Evolutionary conservation across 92 coral and sea anemone genomes (phyloP).

Genomic region (Nematostella vectensis): DNA sequence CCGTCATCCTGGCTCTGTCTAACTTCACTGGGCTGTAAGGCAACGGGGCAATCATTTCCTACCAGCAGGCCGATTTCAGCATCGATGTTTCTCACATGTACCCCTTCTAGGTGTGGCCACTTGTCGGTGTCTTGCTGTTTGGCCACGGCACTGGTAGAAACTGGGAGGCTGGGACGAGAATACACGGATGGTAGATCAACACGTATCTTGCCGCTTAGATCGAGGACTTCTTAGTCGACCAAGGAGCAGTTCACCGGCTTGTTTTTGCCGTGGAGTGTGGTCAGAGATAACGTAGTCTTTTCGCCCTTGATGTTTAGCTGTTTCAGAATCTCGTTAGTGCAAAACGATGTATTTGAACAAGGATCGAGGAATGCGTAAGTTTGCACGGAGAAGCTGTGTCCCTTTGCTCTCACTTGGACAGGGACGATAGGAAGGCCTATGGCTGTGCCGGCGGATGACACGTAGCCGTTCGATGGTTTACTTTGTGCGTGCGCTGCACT

Average conservation of each 20-base stretch:
- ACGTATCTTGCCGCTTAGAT: not conserved
- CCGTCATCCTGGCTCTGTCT: too few species aligned
- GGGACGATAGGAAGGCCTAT: not conserved
- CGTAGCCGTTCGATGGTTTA: not conserved
- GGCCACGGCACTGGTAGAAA: not conserved
- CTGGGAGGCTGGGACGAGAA: not conserved
- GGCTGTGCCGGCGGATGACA: not conserved
- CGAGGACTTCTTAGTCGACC: not conserved
- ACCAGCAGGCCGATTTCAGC: not conserved
- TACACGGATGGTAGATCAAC: not conserved
- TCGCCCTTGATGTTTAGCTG: not conserved
- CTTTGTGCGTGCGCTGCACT: not conserved
- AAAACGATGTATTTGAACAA: not conserved
- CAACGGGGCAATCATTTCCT: not conserved
- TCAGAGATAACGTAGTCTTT: not conserved
- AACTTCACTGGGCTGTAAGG: not conserved
- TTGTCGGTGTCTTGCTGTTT: not conserved
- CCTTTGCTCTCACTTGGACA: not conserved
- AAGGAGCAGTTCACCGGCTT: not conserved
- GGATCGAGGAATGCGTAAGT: not conserved
- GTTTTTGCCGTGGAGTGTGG: not conserved
- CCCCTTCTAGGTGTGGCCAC: not conserved
- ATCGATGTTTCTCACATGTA: not conserved
- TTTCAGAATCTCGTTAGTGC: not conserved
- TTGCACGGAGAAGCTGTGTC: not conserved